A percentile compares a stretch with the other conserved stretches of the same genome.
phyloP scores from a whole-genome alignment of 2,797 vertebrate genomes.

The Heliangelus exortis region DNA sequence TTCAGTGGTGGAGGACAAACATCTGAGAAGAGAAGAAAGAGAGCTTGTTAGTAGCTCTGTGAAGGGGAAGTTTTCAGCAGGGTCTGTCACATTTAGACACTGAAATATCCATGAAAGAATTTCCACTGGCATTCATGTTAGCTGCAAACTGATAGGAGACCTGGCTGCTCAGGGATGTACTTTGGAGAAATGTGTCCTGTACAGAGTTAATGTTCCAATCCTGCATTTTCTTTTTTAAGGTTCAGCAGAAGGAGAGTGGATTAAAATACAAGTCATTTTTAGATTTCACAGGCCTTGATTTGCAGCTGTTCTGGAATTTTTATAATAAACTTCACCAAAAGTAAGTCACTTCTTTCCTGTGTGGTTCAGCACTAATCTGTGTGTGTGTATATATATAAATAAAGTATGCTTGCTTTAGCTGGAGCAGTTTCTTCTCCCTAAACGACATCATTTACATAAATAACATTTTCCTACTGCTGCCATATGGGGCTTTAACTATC shows the following conservation, averaged over 20 bases:
- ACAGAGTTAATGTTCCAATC: slow-evolving; percentile 21
- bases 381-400: not conserved
- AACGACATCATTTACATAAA: slow-evolving; percentile 16
- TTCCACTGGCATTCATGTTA: not conserved
- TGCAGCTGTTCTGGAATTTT: slow-evolving; percentile 93
- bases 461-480: not conserved
- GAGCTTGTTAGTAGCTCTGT: not conserved
- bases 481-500: not conserved
- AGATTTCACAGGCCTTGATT: slow-evolving; percentile 89
- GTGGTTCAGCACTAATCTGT: not conserved
- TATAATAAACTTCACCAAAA: slow-evolving; percentile 92
- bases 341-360: slow-evolving; percentile 80
- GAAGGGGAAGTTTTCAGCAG: not conserved
- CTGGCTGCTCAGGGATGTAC: not conserved
- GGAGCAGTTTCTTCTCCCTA: slow-evolving; percentile 4
- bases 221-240: slow-evolving; percentile 65
- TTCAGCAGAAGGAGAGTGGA: slow-evolving; percentile 87
- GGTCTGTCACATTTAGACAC: not conserved
- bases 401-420: not conserved
- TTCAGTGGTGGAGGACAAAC: not conserved
- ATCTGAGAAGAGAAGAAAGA: not conserved
- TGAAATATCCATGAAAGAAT: not conserved
- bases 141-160: not conserved
- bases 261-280: slow-evolving; percentile 91
- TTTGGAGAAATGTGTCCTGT: not conserved